phyloP scores from a whole-genome alignment of 2,888 invertebrate species.

The Sinhomidia bicolor region DNA sequence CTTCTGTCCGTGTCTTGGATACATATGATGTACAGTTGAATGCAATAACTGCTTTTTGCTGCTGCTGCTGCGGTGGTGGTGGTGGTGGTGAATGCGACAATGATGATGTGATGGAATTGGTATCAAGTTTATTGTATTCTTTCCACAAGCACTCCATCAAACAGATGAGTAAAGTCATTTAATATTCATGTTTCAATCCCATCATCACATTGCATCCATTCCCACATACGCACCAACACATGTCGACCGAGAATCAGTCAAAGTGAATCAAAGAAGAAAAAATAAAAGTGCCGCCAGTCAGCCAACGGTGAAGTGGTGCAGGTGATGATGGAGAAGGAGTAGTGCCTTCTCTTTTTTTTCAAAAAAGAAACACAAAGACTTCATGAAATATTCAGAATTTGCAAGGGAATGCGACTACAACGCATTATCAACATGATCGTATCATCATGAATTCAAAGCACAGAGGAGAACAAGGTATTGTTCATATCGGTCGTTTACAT shows the following conservation, averaged over 20 bases:
- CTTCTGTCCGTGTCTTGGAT: background rate
- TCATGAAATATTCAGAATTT: slow-evolving; percentile 64
- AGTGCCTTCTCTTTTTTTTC: slow-evolving; percentile 24
- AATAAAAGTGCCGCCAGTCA: background rate
- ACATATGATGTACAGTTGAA: too few species aligned
- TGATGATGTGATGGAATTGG: slow-evolving; percentile 18
- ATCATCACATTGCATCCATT: slow-evolving; percentile 41
- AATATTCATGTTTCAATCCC: slow-evolving; percentile 66
- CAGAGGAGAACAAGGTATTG: too few species aligned
- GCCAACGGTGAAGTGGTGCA: too few species aligned
- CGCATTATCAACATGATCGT: slow-evolving; percentile 13
- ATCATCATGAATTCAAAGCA: slow-evolving; percentile 19
- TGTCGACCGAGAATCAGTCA: background rate
- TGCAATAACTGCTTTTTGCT: too few species aligned
- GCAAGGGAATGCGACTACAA: slow-evolving; percentile 34
- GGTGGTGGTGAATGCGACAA: background rate
- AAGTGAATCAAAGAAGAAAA: slow-evolving; percentile 30
- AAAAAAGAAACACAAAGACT: slow-evolving; percentile 45
- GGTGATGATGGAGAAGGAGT: too few species aligned
- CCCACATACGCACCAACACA: slow-evolving; percentile 7
- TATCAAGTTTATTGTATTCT: slow-evolving; percentile 45
- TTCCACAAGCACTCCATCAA: slow-evolving; percentile 38
- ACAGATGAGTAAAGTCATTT: slow-evolving; percentile 59
- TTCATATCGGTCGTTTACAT: background rate
- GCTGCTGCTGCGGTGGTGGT: background rate